Evolutionary conservation across 2,113 vertebrate genomes (phyloP), one percentile per base, ranked within the genome.

Genomic region (Merops nubicus): DNA sequence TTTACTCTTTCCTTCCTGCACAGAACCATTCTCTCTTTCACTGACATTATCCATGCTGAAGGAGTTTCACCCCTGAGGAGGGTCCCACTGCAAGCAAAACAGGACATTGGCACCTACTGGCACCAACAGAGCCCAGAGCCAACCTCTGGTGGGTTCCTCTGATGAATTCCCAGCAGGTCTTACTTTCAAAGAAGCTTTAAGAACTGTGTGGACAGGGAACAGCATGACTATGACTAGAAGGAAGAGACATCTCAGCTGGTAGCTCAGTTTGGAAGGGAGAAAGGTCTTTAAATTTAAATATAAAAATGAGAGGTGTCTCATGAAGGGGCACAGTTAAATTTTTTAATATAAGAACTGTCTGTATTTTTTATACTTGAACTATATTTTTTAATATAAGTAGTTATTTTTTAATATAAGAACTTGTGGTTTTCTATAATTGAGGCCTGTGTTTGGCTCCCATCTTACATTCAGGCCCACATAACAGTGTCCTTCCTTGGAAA

Each of bases 81-180:
- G 33, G n/a, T n/a, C n/a, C n/a, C n/a, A n/a, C n/a, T n/a, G n/a
- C n/a, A 91, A 47, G 34, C 22, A 54, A 67, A 65, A 40, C 15
- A 43, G 50, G 29, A 53, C 11, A 60, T 63, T 67, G 60, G 85
- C 42, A 87, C 50, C 59, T 64, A 8, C 60, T 57, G 77, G 54
- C 45, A 92, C 48, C n/a, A 72, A 42, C 0, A 59, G 50, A 80
- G 51, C 54, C 54, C 68, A 84, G 47, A 85, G 28, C 6, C 51
- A 89, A 20, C 20, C 47, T 42, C 42, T 47, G 38, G 1, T 3
- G 51, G 91, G 73, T 10, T 45, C 65, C 63, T 56, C 80, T 48
- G 50, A n/a, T 48, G 38, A 11, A 14, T 40, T 89, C 63, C 68
- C 63, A 69, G 16, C 0, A 0, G 60, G 23, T 7, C 45, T n/a